Base-by-base conservation (phyloP, 2,797 vertebrate species). In the Labroides dimidiatus region DNA sequence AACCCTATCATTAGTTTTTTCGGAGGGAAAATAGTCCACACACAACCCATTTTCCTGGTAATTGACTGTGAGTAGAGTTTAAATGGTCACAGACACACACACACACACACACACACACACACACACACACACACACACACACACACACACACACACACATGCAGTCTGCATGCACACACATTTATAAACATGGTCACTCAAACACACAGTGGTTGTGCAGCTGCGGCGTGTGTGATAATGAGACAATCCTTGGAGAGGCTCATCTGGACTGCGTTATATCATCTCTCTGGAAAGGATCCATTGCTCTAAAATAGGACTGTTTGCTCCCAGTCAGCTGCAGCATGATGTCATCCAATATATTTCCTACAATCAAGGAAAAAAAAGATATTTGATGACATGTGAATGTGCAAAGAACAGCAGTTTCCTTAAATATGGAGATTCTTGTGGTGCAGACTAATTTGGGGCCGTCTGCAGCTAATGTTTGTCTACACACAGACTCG, bases 261-360 rank as follows among this genome's bases (percentile, higher is more conserved):
- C 90, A 91, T 92, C 87, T 91, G 87, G 88, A 89, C 78, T 84
- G 82, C n/a, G 80, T 92, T 92, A 90, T 89, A 89, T 89, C 91
- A 91, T 92, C 81, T 81, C 85, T 74, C 73, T 92, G 92, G 91
- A 91, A 88, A 90, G 68, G 1, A 51, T 84, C 88, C 90, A 81
- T 82, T 19, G 75, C 82, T 83, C 84, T 86, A 88, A 90, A 89
- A 91, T 87, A 81, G 77, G 86, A 89, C 78, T 81, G 82, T 90
- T 88, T 89, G 80, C 86, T 82, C 75, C 61, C 69, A 76, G 90
- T 91, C 90, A 92, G 91, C 90, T 93, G 91, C 87, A 85, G 85
- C 71, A 88, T 92, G 91, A 92, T 90, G 90, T 92, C 91, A 92
- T 87, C 81, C 84, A 83, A 84, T 88, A 92, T 90, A 88, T 86